These are phyloP conservation scores for Polymixis flavicincta DNA, from an alignment of 2,888 invertebrate genomes.

Conservation along the genomic window DNA sequence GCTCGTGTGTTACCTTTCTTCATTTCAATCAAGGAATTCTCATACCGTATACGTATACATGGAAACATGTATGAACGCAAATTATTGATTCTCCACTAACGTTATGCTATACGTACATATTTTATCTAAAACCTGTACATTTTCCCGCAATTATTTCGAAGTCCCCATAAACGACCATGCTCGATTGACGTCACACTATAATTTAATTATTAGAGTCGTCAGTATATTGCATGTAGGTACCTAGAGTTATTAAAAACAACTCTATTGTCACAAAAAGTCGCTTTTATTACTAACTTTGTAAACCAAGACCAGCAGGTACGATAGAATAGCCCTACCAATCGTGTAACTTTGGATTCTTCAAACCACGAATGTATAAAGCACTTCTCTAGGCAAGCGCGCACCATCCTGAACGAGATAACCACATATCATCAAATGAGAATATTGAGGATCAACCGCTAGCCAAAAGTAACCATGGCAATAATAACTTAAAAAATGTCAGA, in stretches of 20 bases:
- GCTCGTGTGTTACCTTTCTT: too few species aligned
- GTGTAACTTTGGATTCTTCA: too few species aligned
- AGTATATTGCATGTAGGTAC: not conserved
- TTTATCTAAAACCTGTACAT: conserved; percentile 25
- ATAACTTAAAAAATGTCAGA: too few species aligned
- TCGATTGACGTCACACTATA: conserved; percentile 32
- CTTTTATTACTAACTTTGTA: not conserved
- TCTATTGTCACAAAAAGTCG: not conserved
- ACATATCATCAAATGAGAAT: not conserved
- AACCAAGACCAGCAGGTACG: not conserved
- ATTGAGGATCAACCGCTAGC: too few species aligned
- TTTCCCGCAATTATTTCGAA: conserved; percentile 54
- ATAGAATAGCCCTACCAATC: not conserved
- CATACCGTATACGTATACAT: too few species aligned
- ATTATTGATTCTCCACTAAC: conserved; percentile 39
- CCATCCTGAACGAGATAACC: not conserved
- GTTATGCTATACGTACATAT: not conserved
- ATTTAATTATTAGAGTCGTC: conserved; percentile 27
- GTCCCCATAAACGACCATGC: not conserved
- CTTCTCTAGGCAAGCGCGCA: too few species aligned
- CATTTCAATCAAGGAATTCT: too few species aligned
- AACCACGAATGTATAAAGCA: not conserved
- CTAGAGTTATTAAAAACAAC: conserved; percentile 2
- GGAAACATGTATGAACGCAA: not conserved
- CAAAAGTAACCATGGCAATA: not conserved